Base-by-base conservation (phyloP, 2,888 invertebrate species). In the Drosophila algonquin region DNA sequence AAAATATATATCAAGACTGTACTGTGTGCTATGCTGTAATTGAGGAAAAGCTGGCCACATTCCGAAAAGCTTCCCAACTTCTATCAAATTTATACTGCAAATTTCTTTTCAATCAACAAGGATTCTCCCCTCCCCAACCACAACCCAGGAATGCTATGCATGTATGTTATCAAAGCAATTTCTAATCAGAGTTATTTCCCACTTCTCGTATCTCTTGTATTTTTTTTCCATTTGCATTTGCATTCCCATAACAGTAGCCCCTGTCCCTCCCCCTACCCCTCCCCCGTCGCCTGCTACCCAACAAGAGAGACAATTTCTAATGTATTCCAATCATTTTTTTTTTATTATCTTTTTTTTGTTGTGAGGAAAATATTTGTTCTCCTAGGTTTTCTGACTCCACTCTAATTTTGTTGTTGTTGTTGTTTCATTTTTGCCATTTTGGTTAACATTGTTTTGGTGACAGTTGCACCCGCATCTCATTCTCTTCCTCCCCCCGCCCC, bases 391-490 rank as follows among this genome's bases (percentile, higher is more conserved):
- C 69, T 51, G 69, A 14, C 35, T 54, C 45, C 32, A 65, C 50
- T 68, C 24, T 24, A 24, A 45, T 73, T 64, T 71, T 50, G 21
- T 21, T 21, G 21, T 57, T 54, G 32, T 54, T 54, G 14, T 50
- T 52, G 18, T 56, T 65, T 56, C 50, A 55, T 40, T 64, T 57
- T 59, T 73, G 53, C 61, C 69, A 62, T 71, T 80, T 80, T 67
- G 73, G 67, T 63, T 65, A 57, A 81, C 80, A 77, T 77, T 80
- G 87, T 73, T 80, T 86, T 80, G 81, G 73, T 86, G 80, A 69
- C 80, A 76, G 80, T 67, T 77, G 63, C 48, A 54, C 63, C 47
- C 74, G 72, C 72, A 72, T 72, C 74, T 73, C 24, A 67, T 67
- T 67, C 62, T 50, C n/a, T 32, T 18, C 12, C 35, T 21, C 9